Base-by-base conservation (phyloP, 1,140 invertebrate species). In the Mactra quadrangularis region DNA sequence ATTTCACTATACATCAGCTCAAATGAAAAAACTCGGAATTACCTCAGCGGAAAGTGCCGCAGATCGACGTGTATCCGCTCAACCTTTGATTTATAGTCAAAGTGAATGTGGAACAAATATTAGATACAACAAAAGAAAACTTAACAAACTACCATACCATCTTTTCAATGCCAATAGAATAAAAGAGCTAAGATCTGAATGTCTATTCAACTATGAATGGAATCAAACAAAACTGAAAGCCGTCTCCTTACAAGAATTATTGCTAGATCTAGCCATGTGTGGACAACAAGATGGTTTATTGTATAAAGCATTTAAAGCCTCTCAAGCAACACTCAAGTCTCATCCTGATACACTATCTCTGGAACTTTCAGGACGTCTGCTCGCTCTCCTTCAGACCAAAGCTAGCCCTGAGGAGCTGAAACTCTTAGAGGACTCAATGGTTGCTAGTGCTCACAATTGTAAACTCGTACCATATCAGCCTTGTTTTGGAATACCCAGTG, bases 1-100 rank as follows among this genome's bases (percentile, higher is more conserved):
- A 1, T 99, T 99, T 90, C 97, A 97, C 89, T 99, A 97, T 88
- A 98, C 97, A 0, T 97, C 98, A 93, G 97, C 84, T 97, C 98
- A 91, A 94, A 96, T 71, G 75, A 87, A 86, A 83, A 87, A 90
- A 55, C 33, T 85, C 22, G 83, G 83, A 31, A 45, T 79, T n/a
- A 78, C 84, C 11, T 96, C 97, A 89, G 97, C 96, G 91, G 97
- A 98, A 91, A 97, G 97, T 19, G 95, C 96, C 0, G 98, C 98
- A 0, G 98, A 99, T 90, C 94, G 98, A 66, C 98, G 99, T 93
- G 97, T 99, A 9, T 97, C 98, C 0, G 94, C 97, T 1, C 98
- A 99, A 90, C 98, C 98, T 0, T 92, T 99, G 25, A 96, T 97
- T 0, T 99, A 98, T 90, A 72, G 52, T 17, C 68, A 82, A 41